These are phyloP conservation scores for Orthonyx spaldingii DNA, from an alignment of 2,113 vertebrate species.

Conservation along the genomic window DNA sequence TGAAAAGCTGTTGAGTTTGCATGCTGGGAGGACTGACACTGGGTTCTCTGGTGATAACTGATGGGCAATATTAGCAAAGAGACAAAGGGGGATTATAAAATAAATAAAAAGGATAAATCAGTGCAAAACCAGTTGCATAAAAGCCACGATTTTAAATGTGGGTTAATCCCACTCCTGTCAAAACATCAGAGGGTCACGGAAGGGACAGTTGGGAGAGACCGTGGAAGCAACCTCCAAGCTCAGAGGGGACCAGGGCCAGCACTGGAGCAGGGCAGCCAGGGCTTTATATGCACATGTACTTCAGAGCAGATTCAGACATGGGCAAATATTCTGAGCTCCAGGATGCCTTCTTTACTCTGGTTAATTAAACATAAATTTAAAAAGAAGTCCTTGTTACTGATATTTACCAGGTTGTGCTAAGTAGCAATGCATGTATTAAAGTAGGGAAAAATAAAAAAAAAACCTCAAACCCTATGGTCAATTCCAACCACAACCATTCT, in stretches of 20 bases:
- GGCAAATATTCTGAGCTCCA: background rate
- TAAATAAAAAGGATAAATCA: background rate
- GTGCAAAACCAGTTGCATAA: background rate
- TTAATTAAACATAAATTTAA: background rate
- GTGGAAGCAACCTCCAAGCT: background rate
- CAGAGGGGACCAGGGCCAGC: background rate
- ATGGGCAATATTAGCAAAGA: background rate
- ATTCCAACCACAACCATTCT: background rate
- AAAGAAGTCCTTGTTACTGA: fast-evolving
- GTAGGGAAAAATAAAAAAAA: fast-evolving
- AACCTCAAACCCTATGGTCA: fast-evolving
- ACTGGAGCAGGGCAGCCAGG: background rate
- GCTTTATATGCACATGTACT: background rate
- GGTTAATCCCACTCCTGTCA: background rate
- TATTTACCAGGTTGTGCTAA: background rate
- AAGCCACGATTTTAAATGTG: background rate
- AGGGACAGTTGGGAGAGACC: background rate
- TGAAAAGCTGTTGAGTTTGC: background rate
- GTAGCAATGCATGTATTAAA: background rate
- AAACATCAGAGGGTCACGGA: background rate
- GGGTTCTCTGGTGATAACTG: background rate
- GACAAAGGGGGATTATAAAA: background rate
- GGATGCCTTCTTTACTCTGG: background rate
- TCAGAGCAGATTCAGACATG: background rate
- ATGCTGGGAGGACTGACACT: background rate